phyloP scores from a whole-genome alignment of 2,888 invertebrate species.

The Sinohyriopsis cumingii region DNA sequence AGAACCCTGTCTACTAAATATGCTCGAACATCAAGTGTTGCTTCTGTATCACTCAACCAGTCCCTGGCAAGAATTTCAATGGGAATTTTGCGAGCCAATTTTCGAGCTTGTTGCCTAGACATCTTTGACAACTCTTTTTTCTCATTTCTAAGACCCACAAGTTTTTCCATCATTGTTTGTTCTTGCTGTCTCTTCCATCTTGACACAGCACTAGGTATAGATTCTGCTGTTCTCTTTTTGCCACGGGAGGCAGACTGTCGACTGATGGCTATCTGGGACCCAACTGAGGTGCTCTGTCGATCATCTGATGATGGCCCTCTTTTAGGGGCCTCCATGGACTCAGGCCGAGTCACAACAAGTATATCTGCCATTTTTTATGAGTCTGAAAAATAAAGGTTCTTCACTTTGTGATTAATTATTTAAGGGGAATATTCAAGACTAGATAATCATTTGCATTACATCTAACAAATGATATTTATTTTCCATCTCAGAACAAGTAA shows the following conservation, averaged over 20 bases:
- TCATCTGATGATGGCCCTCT: conserved; percentile 38
- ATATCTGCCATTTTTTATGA: conserved; percentile 12
- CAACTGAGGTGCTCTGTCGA: conserved; percentile 17
- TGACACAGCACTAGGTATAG: conserved; percentile 59
- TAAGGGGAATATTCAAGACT: too few species aligned
- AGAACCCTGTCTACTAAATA: conserved; percentile 70
- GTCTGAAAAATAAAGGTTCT: too few species aligned
- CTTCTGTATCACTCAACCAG: conserved; percentile 66
- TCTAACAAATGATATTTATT: too few species aligned
- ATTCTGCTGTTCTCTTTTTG: conserved; percentile 23
- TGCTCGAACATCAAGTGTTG: conserved; percentile 66
- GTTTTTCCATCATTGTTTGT: conserved; percentile 66
- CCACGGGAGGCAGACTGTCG: conserved; percentile 35
- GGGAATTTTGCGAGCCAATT: conserved; percentile 67
- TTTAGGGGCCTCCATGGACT: conserved; percentile 28
- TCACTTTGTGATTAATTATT: too few species aligned
- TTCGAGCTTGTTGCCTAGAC: conserved; percentile 61
- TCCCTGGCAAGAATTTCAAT: conserved; percentile 68
- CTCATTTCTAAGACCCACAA: conserved; percentile 59
- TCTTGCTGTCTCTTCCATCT: conserved; percentile 68
- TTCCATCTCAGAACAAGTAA: too few species aligned
- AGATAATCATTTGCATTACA: too few species aligned
- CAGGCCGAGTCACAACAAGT: conserved; percentile 1
- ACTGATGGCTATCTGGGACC: conserved; percentile 28
- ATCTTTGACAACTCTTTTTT: conserved; percentile 59